Conservation (phyloP, 2,888 invertebrate species). For the Cabera pusaria region DNA sequence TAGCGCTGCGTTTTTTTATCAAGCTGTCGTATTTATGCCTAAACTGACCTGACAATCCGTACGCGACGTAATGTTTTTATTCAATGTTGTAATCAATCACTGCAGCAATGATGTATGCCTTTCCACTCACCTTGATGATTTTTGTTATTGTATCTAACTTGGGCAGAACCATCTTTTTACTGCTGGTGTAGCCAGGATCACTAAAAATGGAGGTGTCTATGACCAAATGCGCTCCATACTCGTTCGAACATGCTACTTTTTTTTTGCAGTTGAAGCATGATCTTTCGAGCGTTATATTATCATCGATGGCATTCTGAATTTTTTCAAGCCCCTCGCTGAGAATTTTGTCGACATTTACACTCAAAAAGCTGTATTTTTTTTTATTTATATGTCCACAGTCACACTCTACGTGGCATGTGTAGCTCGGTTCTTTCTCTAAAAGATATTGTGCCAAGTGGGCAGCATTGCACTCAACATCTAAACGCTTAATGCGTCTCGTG, state of each 20-base stretch:
- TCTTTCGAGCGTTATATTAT: neutral
- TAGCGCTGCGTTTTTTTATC: neutral
- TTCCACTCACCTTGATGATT: neutral
- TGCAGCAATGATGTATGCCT: neutral
- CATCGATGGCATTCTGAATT: neutral
- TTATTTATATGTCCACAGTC: neutral
- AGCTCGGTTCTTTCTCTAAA: neutral
- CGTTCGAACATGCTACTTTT: neutral
- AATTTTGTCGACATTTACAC: neutral
- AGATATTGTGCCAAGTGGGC: conserved; percentile 1
- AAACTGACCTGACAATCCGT: neutral
- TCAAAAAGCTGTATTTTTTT: neutral
- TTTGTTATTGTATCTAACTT: neutral
- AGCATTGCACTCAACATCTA: neutral
- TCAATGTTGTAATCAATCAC: neutral
- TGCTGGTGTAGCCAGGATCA: neutral
- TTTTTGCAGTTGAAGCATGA: neutral
- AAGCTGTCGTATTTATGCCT: neutral
- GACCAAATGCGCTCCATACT: neutral
- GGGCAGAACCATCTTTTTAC: neutral
- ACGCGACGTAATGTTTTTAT: neutral
- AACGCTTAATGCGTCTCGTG: neutral
- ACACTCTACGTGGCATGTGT: neutral
- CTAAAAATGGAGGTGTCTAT: neutral
- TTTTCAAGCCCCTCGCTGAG: neutral